Conservation (phyloP, 2,113 vertebrate genomes). For the Physeter macrocephalus region DNA sequence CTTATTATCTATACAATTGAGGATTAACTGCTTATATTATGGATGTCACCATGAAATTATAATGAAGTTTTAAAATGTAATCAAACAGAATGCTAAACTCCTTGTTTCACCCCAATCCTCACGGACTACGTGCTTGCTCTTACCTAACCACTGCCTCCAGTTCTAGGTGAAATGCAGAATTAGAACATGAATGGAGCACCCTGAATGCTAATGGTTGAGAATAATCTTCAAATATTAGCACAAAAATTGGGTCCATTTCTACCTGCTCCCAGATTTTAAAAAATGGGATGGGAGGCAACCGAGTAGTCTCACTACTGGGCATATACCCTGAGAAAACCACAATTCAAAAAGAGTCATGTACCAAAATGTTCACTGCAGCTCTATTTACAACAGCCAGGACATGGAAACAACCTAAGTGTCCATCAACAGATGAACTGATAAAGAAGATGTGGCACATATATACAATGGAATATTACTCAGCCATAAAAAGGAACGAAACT, state of each 20-base stretch:
- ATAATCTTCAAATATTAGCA: not conserved
- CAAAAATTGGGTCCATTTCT: not conserved
- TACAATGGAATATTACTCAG: too few species aligned
- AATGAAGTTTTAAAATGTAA: not conserved
- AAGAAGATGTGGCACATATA: too few species aligned
- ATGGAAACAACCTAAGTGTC: too few species aligned
- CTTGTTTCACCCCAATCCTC: not conserved
- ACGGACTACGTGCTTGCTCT: not conserved
- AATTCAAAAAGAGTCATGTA: too few species aligned
- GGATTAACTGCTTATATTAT: not conserved
- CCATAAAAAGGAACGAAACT: too few species aligned
- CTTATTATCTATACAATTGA: constrained; percentile 4
- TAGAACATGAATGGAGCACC: not conserved
- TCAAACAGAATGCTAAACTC: not conserved
- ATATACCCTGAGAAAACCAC: too few species aligned
- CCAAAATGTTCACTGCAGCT: too few species aligned
- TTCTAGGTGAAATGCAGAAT: not conserved
- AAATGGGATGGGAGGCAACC: not conserved
- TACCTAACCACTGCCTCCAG: not conserved
- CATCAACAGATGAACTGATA: too few species aligned
- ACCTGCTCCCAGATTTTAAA: not conserved
- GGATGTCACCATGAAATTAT: not conserved
- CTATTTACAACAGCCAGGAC: too few species aligned
- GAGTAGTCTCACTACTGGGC: too few species aligned
- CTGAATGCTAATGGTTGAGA: not conserved